Conservation (phyloP, 2,888 invertebrate genomes). For the Melieria picta region DNA sequence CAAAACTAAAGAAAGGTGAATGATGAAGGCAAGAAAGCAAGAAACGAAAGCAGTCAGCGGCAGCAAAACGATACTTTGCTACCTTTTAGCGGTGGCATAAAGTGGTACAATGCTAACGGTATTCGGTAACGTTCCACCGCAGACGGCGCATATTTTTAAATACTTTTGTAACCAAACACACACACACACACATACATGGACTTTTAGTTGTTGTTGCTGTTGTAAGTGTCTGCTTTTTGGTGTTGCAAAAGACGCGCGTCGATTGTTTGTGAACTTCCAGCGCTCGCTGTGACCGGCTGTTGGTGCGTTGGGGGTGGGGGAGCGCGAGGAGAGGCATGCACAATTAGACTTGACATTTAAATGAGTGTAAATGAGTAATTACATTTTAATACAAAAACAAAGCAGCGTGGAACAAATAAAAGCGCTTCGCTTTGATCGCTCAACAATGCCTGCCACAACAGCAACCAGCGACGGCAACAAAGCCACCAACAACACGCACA, state of each 20-base stretch:
- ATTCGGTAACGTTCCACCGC: too few relatives aligned
- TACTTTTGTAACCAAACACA: too few relatives aligned
- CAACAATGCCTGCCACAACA: slow-evolving; percentile 63
- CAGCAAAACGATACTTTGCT: too few relatives aligned
- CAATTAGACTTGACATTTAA: slow-evolving; percentile 49
- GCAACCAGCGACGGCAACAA: neutral
- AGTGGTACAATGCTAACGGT: too few relatives aligned
- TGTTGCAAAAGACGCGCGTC: slow-evolving; percentile 2
- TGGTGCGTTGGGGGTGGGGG: neutral
- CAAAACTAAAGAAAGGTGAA: too few relatives aligned
- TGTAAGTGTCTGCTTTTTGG: neutral
- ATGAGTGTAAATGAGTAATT: slow-evolving; percentile 58
- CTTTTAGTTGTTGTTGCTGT: slow-evolving; percentile 1
- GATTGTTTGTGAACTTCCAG: slow-evolving; percentile 21
- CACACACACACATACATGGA: too few relatives aligned
- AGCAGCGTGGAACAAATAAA: slow-evolving; percentile 54
- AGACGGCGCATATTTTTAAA: too few relatives aligned
- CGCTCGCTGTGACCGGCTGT: neutral
- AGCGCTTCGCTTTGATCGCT: slow-evolving; percentile 63
- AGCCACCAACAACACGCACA: neutral
- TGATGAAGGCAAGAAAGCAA: too few relatives aligned
- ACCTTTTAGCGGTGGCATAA: too few relatives aligned
- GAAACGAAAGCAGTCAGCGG: too few relatives aligned
- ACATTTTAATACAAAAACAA: slow-evolving; percentile 52
- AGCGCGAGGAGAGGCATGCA: slow-evolving; percentile 2